These are phyloP conservation scores for Tipula lateralis DNA, from an alignment of 2,888 invertebrate species.

Conservation along the genomic window DNA sequence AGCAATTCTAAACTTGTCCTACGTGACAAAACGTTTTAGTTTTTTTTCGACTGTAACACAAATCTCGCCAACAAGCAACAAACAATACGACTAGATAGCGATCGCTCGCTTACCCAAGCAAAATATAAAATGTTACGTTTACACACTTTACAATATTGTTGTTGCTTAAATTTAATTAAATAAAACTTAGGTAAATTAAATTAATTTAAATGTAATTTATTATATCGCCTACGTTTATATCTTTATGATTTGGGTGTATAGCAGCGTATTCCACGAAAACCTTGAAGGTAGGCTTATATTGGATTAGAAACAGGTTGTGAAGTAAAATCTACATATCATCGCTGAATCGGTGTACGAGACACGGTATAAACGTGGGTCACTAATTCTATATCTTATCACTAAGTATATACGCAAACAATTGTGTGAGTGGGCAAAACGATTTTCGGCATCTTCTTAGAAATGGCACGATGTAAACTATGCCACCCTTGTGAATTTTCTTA, in stretches of 20 bases:
- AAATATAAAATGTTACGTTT: neutral
- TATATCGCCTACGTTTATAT: neutral
- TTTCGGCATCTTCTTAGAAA: neutral
- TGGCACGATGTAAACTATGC: neutral
- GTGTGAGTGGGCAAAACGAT: neutral
- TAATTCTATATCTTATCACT: neutral
- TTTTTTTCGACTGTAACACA: too few species aligned
- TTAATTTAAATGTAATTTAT: neutral
- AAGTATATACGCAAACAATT: neutral
- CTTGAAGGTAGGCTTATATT: neutral
- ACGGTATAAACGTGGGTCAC: neutral
- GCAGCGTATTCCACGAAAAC: neutral
- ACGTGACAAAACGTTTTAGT: neutral
- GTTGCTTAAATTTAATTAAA: neutral
- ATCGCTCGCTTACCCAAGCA: neutral
- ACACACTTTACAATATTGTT: neutral
- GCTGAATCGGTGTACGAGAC: neutral
- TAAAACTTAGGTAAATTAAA: neutral
- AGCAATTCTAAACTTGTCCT: neutral
- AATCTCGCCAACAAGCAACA: neutral
- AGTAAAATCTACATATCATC: neutral
- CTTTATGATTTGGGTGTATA: constrained; percentile 14
- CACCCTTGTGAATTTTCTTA: neutral
- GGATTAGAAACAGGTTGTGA: neutral
- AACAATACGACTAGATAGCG: neutral